Evolutionary conservation across 2,113 vertebrate genomes (phyloP), one percentile per base, ranked within the genome.

Genomic region (Pseudorasbora parva): DNA sequence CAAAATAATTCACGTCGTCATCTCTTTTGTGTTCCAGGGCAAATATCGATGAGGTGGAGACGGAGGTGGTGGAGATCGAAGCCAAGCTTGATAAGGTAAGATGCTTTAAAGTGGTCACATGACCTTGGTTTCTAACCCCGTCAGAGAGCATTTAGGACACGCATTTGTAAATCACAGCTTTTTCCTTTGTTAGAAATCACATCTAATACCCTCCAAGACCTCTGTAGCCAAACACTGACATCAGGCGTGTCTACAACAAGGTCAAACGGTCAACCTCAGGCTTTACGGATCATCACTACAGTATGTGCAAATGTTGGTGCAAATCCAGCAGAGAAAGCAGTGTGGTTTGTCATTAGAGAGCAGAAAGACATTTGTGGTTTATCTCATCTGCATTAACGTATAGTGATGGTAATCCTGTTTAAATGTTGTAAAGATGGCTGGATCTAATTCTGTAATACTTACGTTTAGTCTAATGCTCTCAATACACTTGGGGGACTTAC

Each of bases 21-120:
- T 33, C 12, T 25, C n/a, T 51, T 89, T 30, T 91, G 78, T 91
- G 41, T 66, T 93, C 88, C 93, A 99, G 98, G 95, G 97, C 98
- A 0, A 97, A 97, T 59, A 96, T 99, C 1, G 97, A 99, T 84
- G 98, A 99, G 88, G 98, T 99, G 89, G 98, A 99, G 85, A 98
- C 96, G 0, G 98, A 99, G 88, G 98, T 99, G 66, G 98, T 98
- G 88, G 98, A 99, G 93, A 96, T 99, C 0, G 98, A 99, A 89
- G 96, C 96, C 0, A 99, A 98, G 83, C 93, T 99, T 45, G 98
- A 99, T 87, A 99, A 99, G 97, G 98, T 99, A 89, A 95, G 94
- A 84, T 0, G 0, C 25, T 27, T 25, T 33, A 75, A 81, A 66
- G 17, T 17, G 9, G 8, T 43, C n/a, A 56, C 43, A 76, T 75